Evolutionary conservation across 2,888 invertebrate species (phyloP), one percentile per base, ranked within the genome.

Genomic region (Thalpophila matura): DNA sequence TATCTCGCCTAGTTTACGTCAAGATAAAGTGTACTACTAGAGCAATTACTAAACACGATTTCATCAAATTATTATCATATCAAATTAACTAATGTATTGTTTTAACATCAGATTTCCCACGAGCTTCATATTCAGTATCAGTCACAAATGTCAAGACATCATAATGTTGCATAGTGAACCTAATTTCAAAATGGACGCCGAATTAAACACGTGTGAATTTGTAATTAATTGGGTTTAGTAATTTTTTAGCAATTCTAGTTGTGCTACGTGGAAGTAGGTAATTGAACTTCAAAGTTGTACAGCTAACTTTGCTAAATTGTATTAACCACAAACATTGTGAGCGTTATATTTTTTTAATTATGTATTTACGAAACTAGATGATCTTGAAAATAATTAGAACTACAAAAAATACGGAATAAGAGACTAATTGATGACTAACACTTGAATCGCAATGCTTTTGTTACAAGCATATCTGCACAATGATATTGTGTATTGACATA

Each of bases 151-250:
- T 59, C 64, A 79, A 64, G 68, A 54, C 51, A 67, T 56, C 45
- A 35, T 49, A 56, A 12, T 50, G 51, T 74, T 56, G 54, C 63
- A 53, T 61, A 20, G 55, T 49, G 60, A 45, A 65, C 65, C 72
- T 63, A 63, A 63, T 79, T 79, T 74, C 80, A 66, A 43, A 70
- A 76, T 65, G 49, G 40, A 43, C 4, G 24, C 70, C 63, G 24
- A 64, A 69, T 59, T 71, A 61, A 40, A 59, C 47, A 43, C 75
- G 75, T 77, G 72, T 72, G 75, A 77, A 72, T 63, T 72, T 61
- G 63, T 58, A 53, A 64, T 68, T 46, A 63, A 66, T 77, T 69
- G 50, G 53, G n/a, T 75, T 60, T 31, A 31, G 29, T 62, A 29
- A 49, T n/a, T 9, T 22, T 35, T 54, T 61, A 55, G 53, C 49